These are phyloP conservation scores for Amblyraja radiata DNA, from an alignment of 2,797 vertebrate species.

Conservation along the genomic window DNA sequence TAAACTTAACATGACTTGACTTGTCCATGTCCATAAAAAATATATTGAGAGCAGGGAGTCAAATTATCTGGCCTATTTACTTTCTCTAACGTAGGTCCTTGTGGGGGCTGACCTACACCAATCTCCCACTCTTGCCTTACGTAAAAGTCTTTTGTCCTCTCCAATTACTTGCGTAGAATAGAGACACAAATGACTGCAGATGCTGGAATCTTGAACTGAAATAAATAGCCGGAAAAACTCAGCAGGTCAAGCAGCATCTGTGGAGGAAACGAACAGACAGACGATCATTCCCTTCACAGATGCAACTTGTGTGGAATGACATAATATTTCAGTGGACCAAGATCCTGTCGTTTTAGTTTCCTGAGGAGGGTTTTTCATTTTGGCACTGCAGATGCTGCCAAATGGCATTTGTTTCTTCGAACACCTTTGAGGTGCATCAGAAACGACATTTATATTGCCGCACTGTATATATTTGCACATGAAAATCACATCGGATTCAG, in stretches of 20 bases:
- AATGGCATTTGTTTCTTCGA: neutral
- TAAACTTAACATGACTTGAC: no score
- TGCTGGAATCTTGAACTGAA: no score
- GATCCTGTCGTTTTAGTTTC: neutral
- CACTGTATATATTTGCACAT: constrained; percentile 21
- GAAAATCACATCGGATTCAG: neutral
- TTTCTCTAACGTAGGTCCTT: neutral
- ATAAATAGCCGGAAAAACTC: no score
- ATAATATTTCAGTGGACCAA: neutral
- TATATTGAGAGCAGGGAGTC: neutral
- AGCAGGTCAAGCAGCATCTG: no score
- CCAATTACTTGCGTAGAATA: neutral
- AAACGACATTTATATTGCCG: constrained; percentile 27
- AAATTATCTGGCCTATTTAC: neutral
- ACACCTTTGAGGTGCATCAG: constrained; percentile 10
- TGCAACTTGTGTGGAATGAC: neutral
- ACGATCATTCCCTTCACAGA: no score
- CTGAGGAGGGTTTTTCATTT: neutral
- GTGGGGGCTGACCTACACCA: neutral
- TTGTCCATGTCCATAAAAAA: neutral
- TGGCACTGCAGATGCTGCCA: neutral
- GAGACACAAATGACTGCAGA: no score
- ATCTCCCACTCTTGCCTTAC: neutral
- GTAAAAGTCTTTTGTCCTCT: neutral
- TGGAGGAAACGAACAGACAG: no score